Conservation (phyloP, 2,797 vertebrate genomes). For the Glyptemys insculpta region DNA sequence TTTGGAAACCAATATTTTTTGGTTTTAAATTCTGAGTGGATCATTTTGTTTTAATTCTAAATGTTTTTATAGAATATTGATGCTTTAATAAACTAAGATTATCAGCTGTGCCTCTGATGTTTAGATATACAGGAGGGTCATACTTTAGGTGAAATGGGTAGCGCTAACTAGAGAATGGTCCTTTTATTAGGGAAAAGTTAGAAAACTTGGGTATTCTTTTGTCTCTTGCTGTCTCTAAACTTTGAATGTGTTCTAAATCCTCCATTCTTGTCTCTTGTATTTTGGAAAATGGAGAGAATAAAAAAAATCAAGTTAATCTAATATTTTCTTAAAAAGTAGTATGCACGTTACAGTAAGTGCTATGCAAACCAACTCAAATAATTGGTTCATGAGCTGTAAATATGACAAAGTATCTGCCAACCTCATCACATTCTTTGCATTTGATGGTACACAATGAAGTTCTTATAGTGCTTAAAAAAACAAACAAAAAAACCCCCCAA, state of each 20-base stretch:
- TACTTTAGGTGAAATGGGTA: conserved; percentile 27
- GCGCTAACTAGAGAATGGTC: conserved; percentile 28
- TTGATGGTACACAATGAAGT: neutral
- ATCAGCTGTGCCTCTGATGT: conserved; percentile 65
- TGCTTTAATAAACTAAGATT: conserved; percentile 79
- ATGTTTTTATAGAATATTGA: conserved; percentile 81
- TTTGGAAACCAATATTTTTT: conserved; percentile 81
- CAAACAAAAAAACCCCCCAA: neutral
- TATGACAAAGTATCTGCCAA: neutral
- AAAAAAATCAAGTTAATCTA: neutral
- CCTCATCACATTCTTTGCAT: neutral
- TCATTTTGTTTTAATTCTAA: conserved; percentile 83
- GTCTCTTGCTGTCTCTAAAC: neutral
- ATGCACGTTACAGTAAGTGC: neutral
- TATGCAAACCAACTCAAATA: neutral
- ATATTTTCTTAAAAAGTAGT: neutral
- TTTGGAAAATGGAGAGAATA: neutral
- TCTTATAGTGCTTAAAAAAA: neutral
- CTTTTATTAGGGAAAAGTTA: conserved; percentile 16
- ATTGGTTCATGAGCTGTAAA: neutral
- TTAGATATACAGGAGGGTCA: conserved; percentile 59
- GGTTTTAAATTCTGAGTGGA: conserved; percentile 75
- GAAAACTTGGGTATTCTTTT: neutral
- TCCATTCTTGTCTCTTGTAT: neutral
- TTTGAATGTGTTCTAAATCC: neutral